These are phyloP conservation scores for Phengaris arion DNA, from an alignment of 2,888 invertebrate genomes.

Conservation along the genomic window DNA sequence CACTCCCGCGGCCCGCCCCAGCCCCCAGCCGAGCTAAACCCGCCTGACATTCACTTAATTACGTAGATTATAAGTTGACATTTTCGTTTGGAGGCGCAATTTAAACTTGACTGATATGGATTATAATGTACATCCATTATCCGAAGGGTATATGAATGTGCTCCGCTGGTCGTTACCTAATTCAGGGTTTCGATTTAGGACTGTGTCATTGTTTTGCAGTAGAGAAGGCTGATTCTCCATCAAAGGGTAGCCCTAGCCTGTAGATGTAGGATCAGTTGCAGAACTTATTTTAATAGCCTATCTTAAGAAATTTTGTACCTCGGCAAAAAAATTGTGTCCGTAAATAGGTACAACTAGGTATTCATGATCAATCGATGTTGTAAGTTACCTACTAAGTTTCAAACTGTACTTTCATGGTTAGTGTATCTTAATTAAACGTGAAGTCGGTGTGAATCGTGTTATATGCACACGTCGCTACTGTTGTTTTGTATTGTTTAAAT, in stretches of 20 bases:
- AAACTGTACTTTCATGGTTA: too few relatives aligned
- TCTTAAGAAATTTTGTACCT: too few relatives aligned
- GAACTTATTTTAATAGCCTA: too few relatives aligned
- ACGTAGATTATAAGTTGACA: slow-evolving; percentile 77
- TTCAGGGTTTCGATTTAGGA: neutral
- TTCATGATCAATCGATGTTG: too few relatives aligned
- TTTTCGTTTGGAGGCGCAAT: slow-evolving; percentile 64
- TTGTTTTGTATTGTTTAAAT: too few relatives aligned
- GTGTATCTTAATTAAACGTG: too few relatives aligned
- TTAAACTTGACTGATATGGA: slow-evolving; percentile 71
- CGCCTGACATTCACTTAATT: slow-evolving; percentile 75
- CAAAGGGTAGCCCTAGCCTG: neutral
- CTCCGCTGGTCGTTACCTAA: neutral
- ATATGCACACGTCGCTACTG: too few relatives aligned
- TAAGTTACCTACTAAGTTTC: too few relatives aligned
- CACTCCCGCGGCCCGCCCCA: slow-evolving; percentile 36
- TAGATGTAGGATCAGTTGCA: neutral
- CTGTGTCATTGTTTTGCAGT: neutral
- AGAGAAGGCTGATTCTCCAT: too few relatives aligned
- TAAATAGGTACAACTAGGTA: too few relatives aligned
- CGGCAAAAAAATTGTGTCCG: too few relatives aligned
- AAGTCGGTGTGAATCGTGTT: too few relatives aligned
- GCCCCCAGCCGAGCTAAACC: slow-evolving; percentile 48
- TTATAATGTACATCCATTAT: slow-evolving; percentile 45
- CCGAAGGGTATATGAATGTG: neutral